Evolutionary conservation across 2,888 invertebrate genomes (phyloP).

Genomic region (Cryptus armator): DNA sequence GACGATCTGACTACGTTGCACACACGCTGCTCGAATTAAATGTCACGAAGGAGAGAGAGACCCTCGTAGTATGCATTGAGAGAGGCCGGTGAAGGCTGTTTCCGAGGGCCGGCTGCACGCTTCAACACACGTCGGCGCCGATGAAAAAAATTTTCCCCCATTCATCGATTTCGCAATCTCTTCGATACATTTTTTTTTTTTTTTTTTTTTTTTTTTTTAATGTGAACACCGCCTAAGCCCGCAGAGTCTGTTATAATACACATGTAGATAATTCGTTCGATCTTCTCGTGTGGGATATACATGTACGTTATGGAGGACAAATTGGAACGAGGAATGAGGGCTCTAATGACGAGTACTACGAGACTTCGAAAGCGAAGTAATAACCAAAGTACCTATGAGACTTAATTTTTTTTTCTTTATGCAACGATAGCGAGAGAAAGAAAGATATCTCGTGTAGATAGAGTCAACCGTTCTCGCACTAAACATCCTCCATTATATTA

Average conservation of each 20-base stretch:
- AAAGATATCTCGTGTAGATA: conserved; percentile 78
- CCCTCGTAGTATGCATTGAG: conserved; percentile 45
- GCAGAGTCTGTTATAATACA: neutral
- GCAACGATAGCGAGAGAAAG: conserved; percentile 57
- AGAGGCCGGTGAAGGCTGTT: neutral
- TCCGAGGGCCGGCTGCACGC: conserved; percentile 34
- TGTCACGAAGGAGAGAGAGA: conserved; percentile 71
- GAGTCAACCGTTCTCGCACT: conserved; percentile 73
- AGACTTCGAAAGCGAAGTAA: neutral
- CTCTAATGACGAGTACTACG: conserved; percentile 19
- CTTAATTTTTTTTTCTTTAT: conserved; percentile 42
- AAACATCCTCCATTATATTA: conserved; percentile 84
- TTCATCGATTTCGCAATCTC: conserved; percentile 52
- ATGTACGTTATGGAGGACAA: conserved; percentile 1
- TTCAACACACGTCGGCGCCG: conserved; percentile 27
- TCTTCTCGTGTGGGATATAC: neutral
- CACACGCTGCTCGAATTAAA: conserved; percentile 70
- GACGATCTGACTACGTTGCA: conserved; percentile 54
- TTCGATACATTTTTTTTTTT: neutral
- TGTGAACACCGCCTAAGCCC: neutral
- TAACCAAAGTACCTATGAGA: neutral
- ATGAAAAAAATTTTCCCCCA: conserved; percentile 34
- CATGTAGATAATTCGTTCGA: neutral
- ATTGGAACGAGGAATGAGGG: neutral
- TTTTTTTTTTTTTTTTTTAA: conserved; percentile 12